Percentiles rank a stretch among this genome's conserved stretches.
Evolutionary conservation across 2,888 invertebrate species (phyloP).

Genomic region (Cheilosia pagana): DNA sequence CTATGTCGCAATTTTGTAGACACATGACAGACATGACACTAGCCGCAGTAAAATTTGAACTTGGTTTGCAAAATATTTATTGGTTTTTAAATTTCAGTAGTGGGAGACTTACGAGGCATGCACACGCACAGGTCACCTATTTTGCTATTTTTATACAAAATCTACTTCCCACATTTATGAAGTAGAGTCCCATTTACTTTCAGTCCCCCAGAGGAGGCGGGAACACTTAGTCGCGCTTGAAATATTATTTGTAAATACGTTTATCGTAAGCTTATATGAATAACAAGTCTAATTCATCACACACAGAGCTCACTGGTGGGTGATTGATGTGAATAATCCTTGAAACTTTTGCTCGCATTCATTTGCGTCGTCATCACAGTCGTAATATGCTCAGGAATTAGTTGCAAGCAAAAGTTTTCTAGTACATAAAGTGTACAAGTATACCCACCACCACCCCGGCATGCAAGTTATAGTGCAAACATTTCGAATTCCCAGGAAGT

Average conservation of each 20-base stretch:
- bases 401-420: conserved; percentile 50
- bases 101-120: too few species aligned
- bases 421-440: conserved; percentile 35
- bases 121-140: too few species aligned
- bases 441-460: conserved; percentile 7
- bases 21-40: too few species aligned
- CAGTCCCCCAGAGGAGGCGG: too few species aligned
- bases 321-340: conserved; percentile 40
- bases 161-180: too few species aligned
- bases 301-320: background rate
- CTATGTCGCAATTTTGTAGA: too few species aligned
- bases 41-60: too few species aligned
- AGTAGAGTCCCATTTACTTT: too few species aligned
- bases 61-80: too few species aligned
- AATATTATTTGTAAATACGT: background rate
- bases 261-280: background rate
- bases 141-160: too few species aligned
- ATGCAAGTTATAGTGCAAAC: conserved; percentile 54
- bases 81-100: too few species aligned
- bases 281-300: conserved; percentile 6
- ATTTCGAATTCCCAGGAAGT: conserved; percentile 30
- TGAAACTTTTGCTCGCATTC: conserved; percentile 13
- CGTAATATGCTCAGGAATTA: conserved; percentile 50
- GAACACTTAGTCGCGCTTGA: background rate
- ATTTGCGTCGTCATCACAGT: conserved; percentile 17